These are phyloP conservation scores for Epizoanthus fatuus DNA, from an alignment of 92 coral and sea anemone species.

Conservation along the genomic window DNA sequence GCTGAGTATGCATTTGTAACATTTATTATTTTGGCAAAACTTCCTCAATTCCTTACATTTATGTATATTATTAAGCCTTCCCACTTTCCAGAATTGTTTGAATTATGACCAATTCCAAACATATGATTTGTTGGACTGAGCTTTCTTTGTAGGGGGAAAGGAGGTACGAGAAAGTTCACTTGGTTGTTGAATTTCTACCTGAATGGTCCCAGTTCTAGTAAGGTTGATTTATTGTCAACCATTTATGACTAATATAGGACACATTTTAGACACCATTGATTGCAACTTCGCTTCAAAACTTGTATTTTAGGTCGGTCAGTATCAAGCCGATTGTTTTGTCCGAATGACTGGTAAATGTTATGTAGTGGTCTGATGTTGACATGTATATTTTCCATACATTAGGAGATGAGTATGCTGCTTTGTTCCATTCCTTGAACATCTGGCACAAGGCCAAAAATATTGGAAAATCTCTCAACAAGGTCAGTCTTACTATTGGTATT, in stretches of 20 bases:
- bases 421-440: slow-evolving; percentile 23
- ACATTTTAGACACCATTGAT: too few relatives aligned
- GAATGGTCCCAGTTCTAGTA: too few relatives aligned
- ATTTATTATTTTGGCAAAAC: too few relatives aligned
- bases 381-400: background rate
- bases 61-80: slow-evolving; percentile 12
- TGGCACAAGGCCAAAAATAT: slow-evolving; percentile 23
- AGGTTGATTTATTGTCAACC: too few relatives aligned
- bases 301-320: background rate
- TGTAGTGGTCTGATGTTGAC: background rate
- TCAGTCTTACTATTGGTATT: background rate
- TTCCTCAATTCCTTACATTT: background rate
- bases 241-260: too few relatives aligned
- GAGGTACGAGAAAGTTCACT: too few relatives aligned
- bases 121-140: too few relatives aligned
- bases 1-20: background rate
- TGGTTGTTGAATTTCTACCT: too few relatives aligned
- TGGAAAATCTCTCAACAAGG: slow-evolving; percentile 26
- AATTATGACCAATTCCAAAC: background rate
- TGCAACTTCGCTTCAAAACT: background rate
- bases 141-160: too few relatives aligned
- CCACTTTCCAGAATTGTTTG: background rate
- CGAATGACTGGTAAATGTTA: too few relatives aligned
- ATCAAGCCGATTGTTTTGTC: background rate
- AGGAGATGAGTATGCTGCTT: background rate